Evolutionary conservation across 1,140 invertebrate species (phyloP), one percentile per base, ranked within the genome.

Genomic region (Kradibia gibbosae): DNA sequence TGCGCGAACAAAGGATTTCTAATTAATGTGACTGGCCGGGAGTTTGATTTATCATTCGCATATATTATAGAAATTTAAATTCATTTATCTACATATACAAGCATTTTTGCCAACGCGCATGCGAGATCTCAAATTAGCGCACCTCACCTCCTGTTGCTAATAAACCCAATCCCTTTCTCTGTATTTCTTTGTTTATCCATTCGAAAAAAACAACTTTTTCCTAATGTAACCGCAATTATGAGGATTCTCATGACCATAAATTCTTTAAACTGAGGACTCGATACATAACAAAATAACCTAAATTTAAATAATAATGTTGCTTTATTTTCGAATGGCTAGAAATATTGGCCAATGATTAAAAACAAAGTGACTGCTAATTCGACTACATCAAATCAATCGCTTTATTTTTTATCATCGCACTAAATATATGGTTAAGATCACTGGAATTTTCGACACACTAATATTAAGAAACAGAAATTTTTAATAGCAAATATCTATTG

Each of bases 31-130:
- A 82, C 71, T 67, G 57, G 67, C 75, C 80, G 50, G 15, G 74
- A 65, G 73, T 82, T 82, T 77, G 80, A 82, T 82, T 77, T 82
- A 82, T 82, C 80, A 82, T 82, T 71, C 75, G 53, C 71, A 73
- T 80, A 62, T 45, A 76, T 80, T 74, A 80, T 50, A 81, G 60
- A 55, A 45, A 81, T 76, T 28, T 39, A 7, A 81, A 81, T 81
- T 60, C 80, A 81, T 81, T 74, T 70, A 81, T 81, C 62, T 74
- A 34, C 28, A 67, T 36, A 62, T 45, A 45, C 8, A 13, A 7
- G 72, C 0, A n/a, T 76, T 36, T 34, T 28, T 5, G 45, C 2
- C 65, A 7, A 36, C 17, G 0, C 36, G 28, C 7, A 60, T 3
- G 20, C 20, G 0, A 11, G 4, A 22, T 39, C 22, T 53, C 50